Evolutionary conservation across 2,113 vertebrate genomes (phyloP), one percentile per base, ranked within the genome.

Genomic region (Galeopterus variegatus): DNA sequence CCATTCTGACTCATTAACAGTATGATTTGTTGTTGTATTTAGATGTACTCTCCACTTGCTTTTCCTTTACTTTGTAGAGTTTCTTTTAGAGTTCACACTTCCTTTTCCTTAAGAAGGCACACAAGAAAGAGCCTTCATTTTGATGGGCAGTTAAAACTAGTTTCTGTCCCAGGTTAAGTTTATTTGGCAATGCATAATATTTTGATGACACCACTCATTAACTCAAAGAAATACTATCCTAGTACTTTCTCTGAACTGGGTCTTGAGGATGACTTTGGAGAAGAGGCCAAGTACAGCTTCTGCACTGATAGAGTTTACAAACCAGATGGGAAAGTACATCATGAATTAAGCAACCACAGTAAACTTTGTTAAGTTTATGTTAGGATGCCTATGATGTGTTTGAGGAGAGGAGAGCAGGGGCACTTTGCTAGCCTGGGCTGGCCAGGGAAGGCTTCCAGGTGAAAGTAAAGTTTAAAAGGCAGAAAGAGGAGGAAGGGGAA

Each of bases 11-110:
- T 62, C 36, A 9, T 41, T 31, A 11, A 48, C 24, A 54, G 0
- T 12, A 0, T 62, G 64, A 26, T 28, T 76, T 89, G n/a, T 73
- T 81, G 14, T 62, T 72, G 50, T 23, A 1, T 33, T 60, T 75
- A 45, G 31, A 3, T 36, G 58, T 91, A 76, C 91, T 97, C 83
- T 96, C 89, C 93, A 93, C 86, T 94, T 96, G 58, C 89, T 92
- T 88, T 83, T 54, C 28, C 64, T 97, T 69, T 84, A 54, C 89
- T 93, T 67, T 81, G 18, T 88, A 93, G 33, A 77, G 8, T 73
- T 76, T 85, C 77, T 64, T 80, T 70, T 50, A 82, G 76, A 94
- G 31, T 76, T 75, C 33, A 8, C 17, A 0, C 83, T 94, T 90
- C 87, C 94, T 95, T 72, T 94, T 85, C 79, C 17, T 73, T 90